These are phyloP conservation scores for Callipepla californica DNA, from an alignment of 2,113 vertebrate species.

Conservation along the genomic window DNA sequence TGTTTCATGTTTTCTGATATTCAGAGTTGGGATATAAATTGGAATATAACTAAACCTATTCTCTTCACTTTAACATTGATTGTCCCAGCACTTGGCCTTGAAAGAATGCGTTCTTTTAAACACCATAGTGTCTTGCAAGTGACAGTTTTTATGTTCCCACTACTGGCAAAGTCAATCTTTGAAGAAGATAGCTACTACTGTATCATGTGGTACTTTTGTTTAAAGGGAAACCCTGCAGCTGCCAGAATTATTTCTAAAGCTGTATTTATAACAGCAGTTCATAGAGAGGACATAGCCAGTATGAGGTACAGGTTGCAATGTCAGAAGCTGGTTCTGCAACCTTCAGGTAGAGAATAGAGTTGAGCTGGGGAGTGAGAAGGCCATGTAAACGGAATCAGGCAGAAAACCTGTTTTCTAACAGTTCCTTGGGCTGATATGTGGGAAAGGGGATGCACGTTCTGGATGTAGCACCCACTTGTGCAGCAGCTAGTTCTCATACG, in stretches of 20 bases:
- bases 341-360: neutral
- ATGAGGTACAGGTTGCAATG: neutral
- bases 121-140: neutral
- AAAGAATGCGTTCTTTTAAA: neutral
- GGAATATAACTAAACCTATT: neutral
- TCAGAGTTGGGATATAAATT: neutral
- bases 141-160: neutral
- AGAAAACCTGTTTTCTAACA: neutral
- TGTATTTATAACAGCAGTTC: neutral
- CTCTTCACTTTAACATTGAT: neutral
- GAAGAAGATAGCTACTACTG: neutral
- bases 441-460: neutral
- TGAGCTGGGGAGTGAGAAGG: neutral
- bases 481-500: rapidly evolving
- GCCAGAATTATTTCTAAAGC: neutral
- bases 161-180: neutral
- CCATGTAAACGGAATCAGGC: too few species aligned
- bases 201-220: neutral
- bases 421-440: neutral
- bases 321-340: neutral
- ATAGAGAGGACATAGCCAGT: neutral
- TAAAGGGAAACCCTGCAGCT: neutral
- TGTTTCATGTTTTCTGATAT: neutral
- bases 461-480: neutral
- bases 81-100: neutral